phyloP scores from a whole-genome alignment of 2,113 vertebrate species.

The Thryonomys swinderianus region DNA sequence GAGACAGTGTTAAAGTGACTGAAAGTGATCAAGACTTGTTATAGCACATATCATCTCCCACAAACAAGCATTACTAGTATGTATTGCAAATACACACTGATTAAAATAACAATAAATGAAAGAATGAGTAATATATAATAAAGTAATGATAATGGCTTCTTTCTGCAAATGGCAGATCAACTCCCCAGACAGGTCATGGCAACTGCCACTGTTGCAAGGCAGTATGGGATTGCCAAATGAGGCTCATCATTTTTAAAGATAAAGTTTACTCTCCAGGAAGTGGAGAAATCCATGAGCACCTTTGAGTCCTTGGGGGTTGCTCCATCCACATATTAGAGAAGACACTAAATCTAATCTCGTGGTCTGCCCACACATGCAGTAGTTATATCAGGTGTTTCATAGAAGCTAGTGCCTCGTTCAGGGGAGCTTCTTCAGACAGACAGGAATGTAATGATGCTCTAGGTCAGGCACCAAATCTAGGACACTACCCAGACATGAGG shows the following conservation, averaged over 20 bases:
- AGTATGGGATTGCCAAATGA: neutral
- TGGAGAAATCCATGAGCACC: neutral
- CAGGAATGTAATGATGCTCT: neutral
- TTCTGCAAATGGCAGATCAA: neutral
- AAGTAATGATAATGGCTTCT: neutral
- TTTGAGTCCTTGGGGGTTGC: neutral
- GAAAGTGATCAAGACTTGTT: neutral
- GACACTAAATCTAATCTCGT: neutral
- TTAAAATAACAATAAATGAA: neutral
- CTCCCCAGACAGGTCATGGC: neutral
- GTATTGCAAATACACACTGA: neutral
- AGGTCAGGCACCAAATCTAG: neutral
- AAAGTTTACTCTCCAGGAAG: neutral
- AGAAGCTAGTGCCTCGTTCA: neutral
- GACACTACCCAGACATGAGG: neutral
- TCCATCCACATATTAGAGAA: neutral
- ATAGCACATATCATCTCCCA: neutral
- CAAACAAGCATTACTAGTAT: neutral
- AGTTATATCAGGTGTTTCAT: neutral
- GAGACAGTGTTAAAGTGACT: neutral
- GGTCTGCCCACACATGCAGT: neutral
- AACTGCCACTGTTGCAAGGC: neutral
- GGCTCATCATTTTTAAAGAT: neutral
- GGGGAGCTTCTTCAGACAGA: neutral
- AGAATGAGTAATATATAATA: neutral